Percentiles rank a stretch among this genome's conserved stretches.
Conservation (phyloP, 2,113 vertebrate genomes). For the Patagioenas fasciata region DNA sequence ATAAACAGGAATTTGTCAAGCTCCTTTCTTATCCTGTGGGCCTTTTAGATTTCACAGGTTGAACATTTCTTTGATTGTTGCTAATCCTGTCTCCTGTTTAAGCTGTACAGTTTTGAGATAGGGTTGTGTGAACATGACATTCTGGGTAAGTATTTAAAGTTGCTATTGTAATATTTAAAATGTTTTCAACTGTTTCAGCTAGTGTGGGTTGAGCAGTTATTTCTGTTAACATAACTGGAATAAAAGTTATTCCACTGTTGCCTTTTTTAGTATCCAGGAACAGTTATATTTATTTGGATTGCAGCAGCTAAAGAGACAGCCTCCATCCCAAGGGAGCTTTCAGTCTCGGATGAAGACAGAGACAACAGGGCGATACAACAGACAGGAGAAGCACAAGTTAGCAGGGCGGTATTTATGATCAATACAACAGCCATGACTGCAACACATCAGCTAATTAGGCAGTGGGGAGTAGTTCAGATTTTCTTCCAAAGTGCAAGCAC, state of each 20-base stretch:
- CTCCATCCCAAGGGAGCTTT: background rate
- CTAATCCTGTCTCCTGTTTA: background rate
- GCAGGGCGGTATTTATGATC: background rate
- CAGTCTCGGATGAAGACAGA: background rate
- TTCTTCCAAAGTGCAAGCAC: background rate
- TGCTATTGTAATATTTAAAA: background rate
- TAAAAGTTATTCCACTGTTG: background rate
- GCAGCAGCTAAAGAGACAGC: background rate
- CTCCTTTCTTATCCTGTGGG: background rate
- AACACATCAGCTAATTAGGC: conserved; percentile 33
- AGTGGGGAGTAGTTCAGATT: conserved; percentile 27
- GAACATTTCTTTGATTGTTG: background rate
- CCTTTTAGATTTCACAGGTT: background rate
- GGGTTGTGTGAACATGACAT: background rate
- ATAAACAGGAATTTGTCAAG: background rate
- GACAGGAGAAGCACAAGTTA: background rate
- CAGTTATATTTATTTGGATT: background rate
- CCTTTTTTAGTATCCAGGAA: background rate
- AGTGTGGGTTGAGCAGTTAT: background rate
- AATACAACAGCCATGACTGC: background rate
- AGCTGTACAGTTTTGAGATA: background rate
- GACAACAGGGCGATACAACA: background rate
- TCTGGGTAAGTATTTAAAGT: background rate
- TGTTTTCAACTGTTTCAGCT: background rate
- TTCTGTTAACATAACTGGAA: background rate